phyloP scores from a whole-genome alignment of 2,797 vertebrate genomes.

The Protosalanx chinensis region DNA sequence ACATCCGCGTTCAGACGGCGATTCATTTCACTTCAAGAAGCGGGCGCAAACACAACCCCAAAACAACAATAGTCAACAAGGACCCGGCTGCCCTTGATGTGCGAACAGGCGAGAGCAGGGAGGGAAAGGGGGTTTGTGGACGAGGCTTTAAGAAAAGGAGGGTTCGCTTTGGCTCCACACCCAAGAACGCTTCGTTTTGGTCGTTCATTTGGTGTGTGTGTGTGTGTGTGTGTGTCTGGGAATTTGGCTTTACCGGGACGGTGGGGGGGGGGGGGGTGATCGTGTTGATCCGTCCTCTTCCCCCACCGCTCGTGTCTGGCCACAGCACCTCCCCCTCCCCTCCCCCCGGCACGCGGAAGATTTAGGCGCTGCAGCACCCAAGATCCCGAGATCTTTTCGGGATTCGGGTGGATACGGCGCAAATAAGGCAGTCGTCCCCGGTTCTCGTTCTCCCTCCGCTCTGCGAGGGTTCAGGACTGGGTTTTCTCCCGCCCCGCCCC shows the following conservation, averaged over 20 bases:
- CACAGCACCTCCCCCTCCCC: constrained; percentile 9
- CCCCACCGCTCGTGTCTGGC: constrained; percentile 13
- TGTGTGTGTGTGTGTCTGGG: constrained; percentile 12
- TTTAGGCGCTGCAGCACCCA: constrained; percentile 18
- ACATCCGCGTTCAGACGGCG: constrained; percentile 37
- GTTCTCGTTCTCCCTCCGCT: constrained; percentile 50
- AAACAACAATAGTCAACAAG: constrained; percentile 40
- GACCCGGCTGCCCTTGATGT: constrained; percentile 40
- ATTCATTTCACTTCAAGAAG: constrained; percentile 23
- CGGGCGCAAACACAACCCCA: constrained; percentile 49
- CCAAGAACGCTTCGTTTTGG: constrained; percentile 8
- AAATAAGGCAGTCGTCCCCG: constrained; percentile 45
- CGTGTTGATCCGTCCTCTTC: constrained; percentile 26
- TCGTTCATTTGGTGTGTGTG: constrained; percentile 1
- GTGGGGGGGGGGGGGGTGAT: constrained; percentile 3
- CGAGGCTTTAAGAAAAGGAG: constrained; percentile 10
- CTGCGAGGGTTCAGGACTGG: constrained; percentile 43
- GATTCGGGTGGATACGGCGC: constrained; percentile 50
- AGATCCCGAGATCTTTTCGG: constrained; percentile 33
- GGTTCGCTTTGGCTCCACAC: constrained; percentile 11
- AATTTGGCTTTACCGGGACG: constrained; percentile 30
- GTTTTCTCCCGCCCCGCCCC: constrained; percentile 9
- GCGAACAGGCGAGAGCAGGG: constrained; percentile 14
- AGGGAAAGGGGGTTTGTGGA: constrained; percentile 7
- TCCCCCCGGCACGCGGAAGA: constrained; percentile 33